Percentiles rank a stretch among this genome's conserved stretches.
Evolutionary conservation across 2,888 invertebrate genomes (phyloP).

Genomic region (Pachycephus smyrnensis): DNA sequence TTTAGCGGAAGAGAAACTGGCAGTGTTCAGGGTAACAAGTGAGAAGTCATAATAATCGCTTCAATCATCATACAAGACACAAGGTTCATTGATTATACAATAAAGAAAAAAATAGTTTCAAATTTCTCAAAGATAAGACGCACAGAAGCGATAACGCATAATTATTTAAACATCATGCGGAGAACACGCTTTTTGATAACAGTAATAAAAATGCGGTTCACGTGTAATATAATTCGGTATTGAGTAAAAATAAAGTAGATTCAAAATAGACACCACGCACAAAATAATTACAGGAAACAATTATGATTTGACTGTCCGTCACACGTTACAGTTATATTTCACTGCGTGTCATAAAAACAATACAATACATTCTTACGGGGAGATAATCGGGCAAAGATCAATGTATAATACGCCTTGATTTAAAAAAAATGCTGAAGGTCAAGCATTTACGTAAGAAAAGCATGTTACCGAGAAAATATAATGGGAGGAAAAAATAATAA

Average conservation of each 20-base stretch:
- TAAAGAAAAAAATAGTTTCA: neutral
- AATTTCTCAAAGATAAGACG: neutral
- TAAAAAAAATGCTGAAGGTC: neutral
- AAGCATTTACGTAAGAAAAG: neutral
- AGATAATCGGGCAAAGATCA: neutral
- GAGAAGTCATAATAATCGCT: neutral
- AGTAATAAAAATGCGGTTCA: neutral
- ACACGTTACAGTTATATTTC: neutral
- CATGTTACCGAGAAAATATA: neutral
- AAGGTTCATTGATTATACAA: neutral
- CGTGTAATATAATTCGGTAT: neutral
- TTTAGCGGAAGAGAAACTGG: neutral
- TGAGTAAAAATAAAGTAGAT: neutral
- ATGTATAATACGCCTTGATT: neutral
- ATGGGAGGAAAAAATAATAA: neutral
- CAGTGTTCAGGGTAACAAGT: neutral
- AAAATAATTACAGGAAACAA: neutral
- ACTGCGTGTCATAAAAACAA: neutral
- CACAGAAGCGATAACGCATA: neutral
- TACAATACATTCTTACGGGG: neutral
- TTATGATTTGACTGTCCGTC: neutral
- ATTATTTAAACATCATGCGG: neutral
- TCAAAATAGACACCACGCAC: neutral
- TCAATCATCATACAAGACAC: neutral
- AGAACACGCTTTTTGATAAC: neutral